phyloP scores from a whole-genome alignment of 2,113 vertebrate genomes.

The Crocuta crocuta region DNA sequence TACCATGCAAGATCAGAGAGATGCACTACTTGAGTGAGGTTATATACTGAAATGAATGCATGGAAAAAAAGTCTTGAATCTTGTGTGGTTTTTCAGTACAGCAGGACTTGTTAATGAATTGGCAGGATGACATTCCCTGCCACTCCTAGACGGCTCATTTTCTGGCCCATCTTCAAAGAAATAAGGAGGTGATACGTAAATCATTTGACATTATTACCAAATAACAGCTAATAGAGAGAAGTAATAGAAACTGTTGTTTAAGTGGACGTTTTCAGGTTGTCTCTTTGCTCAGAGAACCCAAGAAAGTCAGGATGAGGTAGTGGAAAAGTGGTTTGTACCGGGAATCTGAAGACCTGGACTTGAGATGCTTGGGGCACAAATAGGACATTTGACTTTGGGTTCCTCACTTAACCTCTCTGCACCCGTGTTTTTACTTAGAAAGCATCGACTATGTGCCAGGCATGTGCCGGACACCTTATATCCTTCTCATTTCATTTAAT shows the following conservation, averaged over 20 bases:
- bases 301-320: not conserved
- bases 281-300: not conserved
- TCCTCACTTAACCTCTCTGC: not conserved
- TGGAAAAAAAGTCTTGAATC: conserved; percentile 8
- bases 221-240: not conserved
- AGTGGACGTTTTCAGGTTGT: not conserved
- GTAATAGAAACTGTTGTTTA: not conserved
- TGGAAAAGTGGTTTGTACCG: not conserved
- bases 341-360: not conserved
- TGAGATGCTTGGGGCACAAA: not conserved
- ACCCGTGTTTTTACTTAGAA: not conserved
- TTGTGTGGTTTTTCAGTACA: not conserved
- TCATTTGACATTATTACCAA: conserved; percentile 36
- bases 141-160: not conserved
- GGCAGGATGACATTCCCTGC: not conserved
- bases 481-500: not conserved
- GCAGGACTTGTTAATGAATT: not conserved
- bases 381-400: not conserved
- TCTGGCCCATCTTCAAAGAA: conserved; percentile 25
- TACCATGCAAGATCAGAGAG: not conserved
- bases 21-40: not conserved
- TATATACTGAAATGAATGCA: not conserved
- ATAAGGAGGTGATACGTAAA: conserved; percentile 45
- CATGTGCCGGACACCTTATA: not conserved
- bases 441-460: not conserved